phyloP scores from a whole-genome alignment of 2,888 invertebrate species.

The Dynastes hyllus region DNA sequence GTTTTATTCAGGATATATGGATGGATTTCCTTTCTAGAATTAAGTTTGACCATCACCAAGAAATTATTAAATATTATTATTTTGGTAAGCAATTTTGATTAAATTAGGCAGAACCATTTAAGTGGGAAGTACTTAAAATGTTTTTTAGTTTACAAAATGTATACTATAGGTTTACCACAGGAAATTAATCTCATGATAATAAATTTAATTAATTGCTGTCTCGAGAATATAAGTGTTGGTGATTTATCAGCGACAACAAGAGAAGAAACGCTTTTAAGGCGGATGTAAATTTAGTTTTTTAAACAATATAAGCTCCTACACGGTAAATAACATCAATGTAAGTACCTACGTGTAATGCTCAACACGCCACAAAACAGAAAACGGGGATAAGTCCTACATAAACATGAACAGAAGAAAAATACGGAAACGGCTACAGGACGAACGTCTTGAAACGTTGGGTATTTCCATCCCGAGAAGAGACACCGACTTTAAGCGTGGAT shows the following conservation, averaged over 20 bases:
- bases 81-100: no score
- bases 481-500: constrained; percentile 5
- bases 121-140: no score
- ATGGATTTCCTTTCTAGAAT: no score
- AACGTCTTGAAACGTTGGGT: constrained; percentile 2
- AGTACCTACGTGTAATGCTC: neutral
- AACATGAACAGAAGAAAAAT: neutral
- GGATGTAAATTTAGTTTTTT: neutral
- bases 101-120: no score
- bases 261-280: neutral
- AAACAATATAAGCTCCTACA: neutral
- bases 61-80: no score
- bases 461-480: constrained; percentile 33
- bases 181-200: neutral
- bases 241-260: neutral
- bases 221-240: constrained; percentile 3
- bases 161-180: neutral
- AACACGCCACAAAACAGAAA: neutral
- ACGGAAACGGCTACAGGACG: neutral
- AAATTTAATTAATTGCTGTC: neutral
- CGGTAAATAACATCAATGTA: constrained; percentile 17
- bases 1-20: no score
- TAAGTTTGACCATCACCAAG: no score
- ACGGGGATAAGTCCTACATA: neutral
- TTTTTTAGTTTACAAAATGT: neutral